These are phyloP conservation scores for Thymelicus sylvestris DNA, from an alignment of 2,888 invertebrate species.

Conservation along the genomic window DNA sequence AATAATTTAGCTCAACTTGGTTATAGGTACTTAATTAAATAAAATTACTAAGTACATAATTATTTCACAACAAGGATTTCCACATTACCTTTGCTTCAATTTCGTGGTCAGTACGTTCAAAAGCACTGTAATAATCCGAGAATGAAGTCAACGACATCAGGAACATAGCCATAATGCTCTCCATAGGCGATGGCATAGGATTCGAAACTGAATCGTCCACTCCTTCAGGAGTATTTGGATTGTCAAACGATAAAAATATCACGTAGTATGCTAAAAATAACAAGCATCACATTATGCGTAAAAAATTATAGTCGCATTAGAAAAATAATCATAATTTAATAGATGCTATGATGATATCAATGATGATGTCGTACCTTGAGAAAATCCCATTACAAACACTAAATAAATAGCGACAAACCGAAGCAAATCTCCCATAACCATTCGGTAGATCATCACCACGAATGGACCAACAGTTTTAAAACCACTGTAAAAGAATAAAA, in stretches of 20 bases:
- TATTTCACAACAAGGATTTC: too few species aligned
- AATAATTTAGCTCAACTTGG: too few species aligned
- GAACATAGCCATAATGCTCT: conserved; percentile 98
- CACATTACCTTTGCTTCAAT: conserved; percentile 91
- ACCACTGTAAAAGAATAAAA: conserved; percentile 86
- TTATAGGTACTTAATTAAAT: too few species aligned
- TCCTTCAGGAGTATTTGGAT: conserved; percentile 92
- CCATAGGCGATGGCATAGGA: conserved; percentile 96
- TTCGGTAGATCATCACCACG: conserved; percentile 99
- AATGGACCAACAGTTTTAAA: conserved; percentile 99
- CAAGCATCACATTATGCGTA: too few species aligned
- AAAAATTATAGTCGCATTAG: too few species aligned
- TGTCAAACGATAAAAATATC: too few species aligned
- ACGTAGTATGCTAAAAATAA: too few species aligned
- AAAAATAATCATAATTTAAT: neutral
- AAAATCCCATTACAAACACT: conserved; percentile 98
- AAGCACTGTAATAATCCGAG: conserved; percentile 96
- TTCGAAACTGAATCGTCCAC: conserved; percentile 93
- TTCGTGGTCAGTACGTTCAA: conserved; percentile 95
- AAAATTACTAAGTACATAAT: too few species aligned
- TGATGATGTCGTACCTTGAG: conserved; percentile 88
- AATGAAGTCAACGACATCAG: conserved; percentile 99
- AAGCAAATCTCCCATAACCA: conserved; percentile 98
- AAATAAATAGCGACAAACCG: conserved; percentile 98
- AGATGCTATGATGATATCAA: neutral